Evolutionary conservation across 2,113 vertebrate genomes (phyloP).

Genomic region (Charadrius vociferus): DNA sequence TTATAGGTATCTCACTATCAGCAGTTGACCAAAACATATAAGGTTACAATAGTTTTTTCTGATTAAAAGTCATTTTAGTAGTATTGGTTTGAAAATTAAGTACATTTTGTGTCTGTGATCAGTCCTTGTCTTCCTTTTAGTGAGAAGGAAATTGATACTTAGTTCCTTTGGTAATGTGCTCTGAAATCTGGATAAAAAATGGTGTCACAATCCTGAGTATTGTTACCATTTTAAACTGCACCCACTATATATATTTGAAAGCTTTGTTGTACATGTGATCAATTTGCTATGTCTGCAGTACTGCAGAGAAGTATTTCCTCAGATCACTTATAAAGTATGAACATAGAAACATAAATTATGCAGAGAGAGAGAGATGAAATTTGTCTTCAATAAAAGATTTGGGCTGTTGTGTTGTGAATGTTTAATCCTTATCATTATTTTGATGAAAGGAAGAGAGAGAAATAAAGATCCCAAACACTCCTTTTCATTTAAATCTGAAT

Average conservation of each 20-base stretch:
- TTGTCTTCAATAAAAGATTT: background rate
- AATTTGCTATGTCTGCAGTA: background rate
- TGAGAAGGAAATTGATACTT: background rate
- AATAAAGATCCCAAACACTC: background rate
- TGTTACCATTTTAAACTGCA: background rate
- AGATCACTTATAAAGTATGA: background rate
- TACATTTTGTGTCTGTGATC: background rate
- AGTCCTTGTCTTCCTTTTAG: background rate
- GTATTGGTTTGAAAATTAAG: background rate
- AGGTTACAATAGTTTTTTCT: background rate
- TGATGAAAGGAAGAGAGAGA: background rate
- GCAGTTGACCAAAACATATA: background rate
- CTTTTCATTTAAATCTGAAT: background rate
- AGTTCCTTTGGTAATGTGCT: background rate
- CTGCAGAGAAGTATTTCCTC: background rate
- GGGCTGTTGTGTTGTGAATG: background rate
- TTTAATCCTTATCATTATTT: background rate
- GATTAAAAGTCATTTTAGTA: background rate
- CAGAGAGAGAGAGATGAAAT: background rate
- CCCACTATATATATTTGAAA: background rate
- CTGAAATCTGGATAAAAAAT: background rate
- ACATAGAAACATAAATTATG: background rate
- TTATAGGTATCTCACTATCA: background rate
- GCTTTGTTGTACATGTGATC: background rate
- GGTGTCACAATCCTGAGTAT: background rate